Conservation (phyloP, 30 jellyfish, hydroid and myxozoan genomes). For the Hydra vulgaris region DNA sequence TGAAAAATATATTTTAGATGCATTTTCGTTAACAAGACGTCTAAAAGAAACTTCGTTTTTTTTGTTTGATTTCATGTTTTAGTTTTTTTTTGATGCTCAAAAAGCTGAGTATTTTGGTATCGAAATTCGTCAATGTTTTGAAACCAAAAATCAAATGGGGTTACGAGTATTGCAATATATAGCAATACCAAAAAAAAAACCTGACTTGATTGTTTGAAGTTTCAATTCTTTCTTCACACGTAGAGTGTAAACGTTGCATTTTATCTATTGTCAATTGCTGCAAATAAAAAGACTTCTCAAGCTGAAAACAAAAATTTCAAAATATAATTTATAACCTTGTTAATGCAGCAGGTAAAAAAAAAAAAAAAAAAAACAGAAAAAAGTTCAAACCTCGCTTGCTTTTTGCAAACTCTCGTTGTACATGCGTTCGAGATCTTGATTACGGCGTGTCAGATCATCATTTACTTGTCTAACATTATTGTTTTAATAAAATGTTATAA, state of each 20-base stretch:
- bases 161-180: too few relatives aligned
- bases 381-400: not conserved
- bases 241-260: constrained; percentile 64
- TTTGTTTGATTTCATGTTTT: too few relatives aligned
- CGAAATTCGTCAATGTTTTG: too few relatives aligned
- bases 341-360: too few relatives aligned
- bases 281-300: constrained; percentile 43
- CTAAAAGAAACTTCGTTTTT: too few relatives aligned
- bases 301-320: constrained; percentile 21
- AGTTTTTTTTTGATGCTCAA: too few relatives aligned
- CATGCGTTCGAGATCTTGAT: constrained; percentile 32
- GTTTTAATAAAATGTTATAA: not conserved
- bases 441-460: constrained; percentile 26
- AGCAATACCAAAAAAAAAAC: too few relatives aligned
- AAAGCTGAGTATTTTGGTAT: too few relatives aligned
- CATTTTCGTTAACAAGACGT: too few relatives aligned
- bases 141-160: too few relatives aligned
- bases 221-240: constrained; percentile 69
- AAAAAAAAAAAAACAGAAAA: not conserved
- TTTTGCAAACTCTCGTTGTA: constrained; percentile 32
- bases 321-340: too few relatives aligned
- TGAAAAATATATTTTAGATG: too few relatives aligned
- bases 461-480: constrained; percentile 38
- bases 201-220: not conserved
- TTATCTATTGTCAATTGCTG: constrained; percentile 38